Percentiles rank a stretch among this genome's conserved stretches.
phyloP scores from a whole-genome alignment of 2,113 vertebrate genomes.

The Alces alces region DNA sequence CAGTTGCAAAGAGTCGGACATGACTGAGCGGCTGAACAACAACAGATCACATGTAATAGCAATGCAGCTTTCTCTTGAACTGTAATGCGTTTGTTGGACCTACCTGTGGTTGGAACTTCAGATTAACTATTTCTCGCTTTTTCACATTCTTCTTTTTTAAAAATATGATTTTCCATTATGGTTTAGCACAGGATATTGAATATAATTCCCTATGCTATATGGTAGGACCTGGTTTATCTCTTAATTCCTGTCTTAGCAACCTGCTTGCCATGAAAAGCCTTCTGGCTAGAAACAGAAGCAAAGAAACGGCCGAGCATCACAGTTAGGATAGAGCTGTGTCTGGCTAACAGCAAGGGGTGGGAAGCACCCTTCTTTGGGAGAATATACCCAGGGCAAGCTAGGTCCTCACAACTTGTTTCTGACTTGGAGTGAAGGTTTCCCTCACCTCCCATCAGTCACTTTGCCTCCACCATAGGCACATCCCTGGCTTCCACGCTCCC shows the following conservation, averaged over 20 bases:
- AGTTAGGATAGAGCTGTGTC: neutral
- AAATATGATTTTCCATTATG: neutral
- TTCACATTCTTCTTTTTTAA: neutral
- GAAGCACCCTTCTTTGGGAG: neutral
- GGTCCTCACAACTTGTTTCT: neutral
- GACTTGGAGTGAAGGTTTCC: neutral
- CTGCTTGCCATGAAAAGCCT: neutral
- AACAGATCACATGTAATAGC: neutral
- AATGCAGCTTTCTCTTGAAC: neutral
- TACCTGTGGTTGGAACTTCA: neutral
- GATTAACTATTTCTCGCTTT: neutral
- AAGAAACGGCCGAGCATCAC: neutral
- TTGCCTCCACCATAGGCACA: neutral
- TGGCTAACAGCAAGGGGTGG: neutral
- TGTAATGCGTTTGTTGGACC: neutral
- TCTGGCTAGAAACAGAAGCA: neutral
- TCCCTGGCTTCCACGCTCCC: neutral
- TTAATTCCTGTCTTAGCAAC: neutral
- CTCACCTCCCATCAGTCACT: neutral
- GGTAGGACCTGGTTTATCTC: neutral
- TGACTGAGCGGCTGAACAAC: neutral
- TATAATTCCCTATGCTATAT: neutral
- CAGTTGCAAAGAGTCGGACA: neutral
- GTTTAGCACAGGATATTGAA: neutral
- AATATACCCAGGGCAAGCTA: neutral